These are phyloP conservation scores for Colossoma macropomum DNA, from an alignment of 2,113 vertebrate genomes.

Conservation along the genomic window DNA sequence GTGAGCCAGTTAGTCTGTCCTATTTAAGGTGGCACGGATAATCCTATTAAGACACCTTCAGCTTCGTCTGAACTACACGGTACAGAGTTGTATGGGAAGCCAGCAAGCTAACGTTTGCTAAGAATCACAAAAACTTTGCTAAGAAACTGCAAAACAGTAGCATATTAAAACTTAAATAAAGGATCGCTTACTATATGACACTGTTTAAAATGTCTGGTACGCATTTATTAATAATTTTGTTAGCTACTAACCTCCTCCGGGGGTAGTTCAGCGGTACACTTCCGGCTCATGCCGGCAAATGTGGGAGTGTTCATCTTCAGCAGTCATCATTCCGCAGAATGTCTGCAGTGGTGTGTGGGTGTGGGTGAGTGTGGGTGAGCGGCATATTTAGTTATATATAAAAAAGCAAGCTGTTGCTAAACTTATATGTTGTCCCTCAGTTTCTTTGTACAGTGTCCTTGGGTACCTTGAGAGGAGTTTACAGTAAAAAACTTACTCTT, in stretches of 20 bases:
- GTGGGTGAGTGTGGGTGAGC: too few species aligned
- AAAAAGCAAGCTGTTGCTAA: too few species aligned
- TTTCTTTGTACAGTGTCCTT: too few species aligned
- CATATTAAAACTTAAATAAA: background rate
- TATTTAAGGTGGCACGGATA: background rate
- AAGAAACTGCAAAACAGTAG: background rate
- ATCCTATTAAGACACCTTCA: background rate
- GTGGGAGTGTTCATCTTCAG: background rate
- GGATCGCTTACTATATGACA: background rate
- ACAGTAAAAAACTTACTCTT: too few species aligned
- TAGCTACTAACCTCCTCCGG: slow-evolving; percentile 57
- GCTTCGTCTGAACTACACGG: background rate
- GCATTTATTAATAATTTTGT: slow-evolving; percentile 10
- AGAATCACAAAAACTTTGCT: too few species aligned
- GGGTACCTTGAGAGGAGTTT: too few species aligned
- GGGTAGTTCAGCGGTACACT: slow-evolving; percentile 54
- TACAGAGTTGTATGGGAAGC: background rate
- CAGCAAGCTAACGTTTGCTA: background rate
- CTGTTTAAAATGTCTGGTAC: background rate
- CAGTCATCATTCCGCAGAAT: background rate
- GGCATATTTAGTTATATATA: too few species aligned
- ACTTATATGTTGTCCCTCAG: too few species aligned
- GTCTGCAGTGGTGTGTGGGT: background rate
- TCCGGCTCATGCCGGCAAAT: slow-evolving; percentile 60
- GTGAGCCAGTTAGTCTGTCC: background rate